Conservation (phyloP, 2,113 vertebrate species). For the Barbus barbus region DNA sequence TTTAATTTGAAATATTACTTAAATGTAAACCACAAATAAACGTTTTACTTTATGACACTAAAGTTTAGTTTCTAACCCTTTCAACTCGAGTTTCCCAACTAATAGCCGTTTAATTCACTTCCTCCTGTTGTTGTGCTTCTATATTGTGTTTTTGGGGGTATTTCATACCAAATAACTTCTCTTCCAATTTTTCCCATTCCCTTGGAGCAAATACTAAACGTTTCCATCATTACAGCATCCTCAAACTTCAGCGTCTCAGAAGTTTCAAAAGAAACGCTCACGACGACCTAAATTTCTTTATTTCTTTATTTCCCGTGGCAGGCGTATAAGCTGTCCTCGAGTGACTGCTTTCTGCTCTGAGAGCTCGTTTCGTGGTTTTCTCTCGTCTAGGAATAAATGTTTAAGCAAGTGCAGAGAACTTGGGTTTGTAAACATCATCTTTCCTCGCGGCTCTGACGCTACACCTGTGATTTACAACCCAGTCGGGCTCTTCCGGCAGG, state of each 20-base stretch:
- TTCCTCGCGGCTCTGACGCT: background rate
- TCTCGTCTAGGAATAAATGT: background rate
- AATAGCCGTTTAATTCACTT: background rate
- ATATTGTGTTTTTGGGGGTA: background rate
- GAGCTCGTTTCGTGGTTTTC: conserved; percentile 14
- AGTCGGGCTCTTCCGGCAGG: background rate
- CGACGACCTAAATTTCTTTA: conserved; percentile 45
- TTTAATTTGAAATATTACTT: background rate
- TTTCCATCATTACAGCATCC: background rate
- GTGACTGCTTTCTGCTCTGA: conserved; percentile 1
- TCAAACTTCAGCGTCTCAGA: conserved; percentile 17
- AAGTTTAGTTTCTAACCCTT: too few relatives aligned
- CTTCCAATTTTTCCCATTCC: background rate
- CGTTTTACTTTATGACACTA: background rate
- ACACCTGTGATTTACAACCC: conserved; percentile 1
- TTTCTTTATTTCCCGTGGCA: conserved; percentile 41
- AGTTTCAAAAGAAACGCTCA: conserved; percentile 3
- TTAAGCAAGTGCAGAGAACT: conserved; percentile 16
- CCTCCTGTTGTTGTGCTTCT: background rate
- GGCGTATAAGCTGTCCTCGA: conserved; percentile 23
- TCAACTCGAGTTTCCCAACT: too few relatives aligned
- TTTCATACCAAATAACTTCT: background rate
- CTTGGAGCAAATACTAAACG: background rate
- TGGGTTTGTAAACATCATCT: conserved; percentile 28
- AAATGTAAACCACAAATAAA: conserved; percentile 2